These are phyloP conservation scores for Grus americana DNA, from an alignment of 2,113 vertebrate species.

Conservation along the genomic window DNA sequence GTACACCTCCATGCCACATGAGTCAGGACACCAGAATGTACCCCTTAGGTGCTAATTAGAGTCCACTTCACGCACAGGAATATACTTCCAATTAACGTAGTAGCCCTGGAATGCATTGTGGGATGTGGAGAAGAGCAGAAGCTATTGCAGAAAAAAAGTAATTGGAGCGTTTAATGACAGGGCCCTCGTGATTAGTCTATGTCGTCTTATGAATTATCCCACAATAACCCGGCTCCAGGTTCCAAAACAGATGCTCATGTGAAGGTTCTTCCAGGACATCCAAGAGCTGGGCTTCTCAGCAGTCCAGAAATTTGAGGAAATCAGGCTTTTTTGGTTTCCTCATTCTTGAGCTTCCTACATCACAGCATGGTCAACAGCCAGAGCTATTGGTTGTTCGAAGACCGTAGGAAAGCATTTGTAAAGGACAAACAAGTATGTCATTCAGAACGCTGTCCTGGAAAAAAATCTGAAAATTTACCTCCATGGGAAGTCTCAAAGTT, in stretches of 20 bases:
- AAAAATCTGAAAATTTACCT: background rate
- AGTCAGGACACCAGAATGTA: background rate
- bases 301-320: background rate
- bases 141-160: conserved; percentile 11
- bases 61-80: conserved; percentile 10
- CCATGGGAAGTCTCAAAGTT: background rate
- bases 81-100: conserved; percentile 44
- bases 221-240: background rate
- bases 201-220: background rate
- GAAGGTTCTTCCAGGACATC: background rate
- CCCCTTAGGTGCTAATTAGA: conserved; percentile 32
- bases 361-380: background rate
- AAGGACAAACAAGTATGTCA: background rate
- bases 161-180: background rate
- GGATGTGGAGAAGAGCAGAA: conserved; percentile 13
- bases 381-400: background rate
- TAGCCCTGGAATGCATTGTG: conserved; percentile 19
- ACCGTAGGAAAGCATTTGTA: background rate
- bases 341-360: background rate
- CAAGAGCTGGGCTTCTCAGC: background rate
- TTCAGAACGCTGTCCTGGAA: background rate
- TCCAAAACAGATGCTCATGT: background rate
- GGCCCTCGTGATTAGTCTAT: background rate
- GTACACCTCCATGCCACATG: background rate
- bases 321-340: background rate